Conservation (phyloP, 2,113 vertebrate species). For the Bagarius yarrelli region DNA sequence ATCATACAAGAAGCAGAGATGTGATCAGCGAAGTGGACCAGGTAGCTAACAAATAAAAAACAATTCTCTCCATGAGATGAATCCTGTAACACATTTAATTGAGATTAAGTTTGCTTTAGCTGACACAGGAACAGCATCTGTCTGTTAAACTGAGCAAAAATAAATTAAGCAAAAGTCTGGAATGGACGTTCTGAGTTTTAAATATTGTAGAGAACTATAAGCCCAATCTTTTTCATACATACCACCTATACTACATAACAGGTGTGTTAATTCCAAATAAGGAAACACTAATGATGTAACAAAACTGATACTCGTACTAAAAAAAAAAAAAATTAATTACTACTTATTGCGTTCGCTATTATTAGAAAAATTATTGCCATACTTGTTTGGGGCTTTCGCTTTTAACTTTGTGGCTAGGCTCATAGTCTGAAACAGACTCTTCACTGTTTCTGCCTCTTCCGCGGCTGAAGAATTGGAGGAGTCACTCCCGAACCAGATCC, state of each 20-base stretch:
- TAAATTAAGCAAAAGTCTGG: no score
- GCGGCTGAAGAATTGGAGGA: conserved; percentile 83
- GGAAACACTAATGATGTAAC: not conserved
- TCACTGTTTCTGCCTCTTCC: conserved; percentile 81
- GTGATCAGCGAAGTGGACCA: not conserved
- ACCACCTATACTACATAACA: no score
- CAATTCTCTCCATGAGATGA: not conserved
- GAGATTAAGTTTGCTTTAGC: no score
- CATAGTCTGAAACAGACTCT: conserved; percentile 95
- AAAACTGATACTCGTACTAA: not conserved
- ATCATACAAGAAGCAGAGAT: conserved; percentile 66
- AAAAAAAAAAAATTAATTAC: no score
- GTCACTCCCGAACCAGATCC: conserved; percentile 80
- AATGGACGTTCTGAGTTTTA: no score
- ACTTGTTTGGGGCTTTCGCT: conserved; percentile 93
- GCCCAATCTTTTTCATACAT: no score
- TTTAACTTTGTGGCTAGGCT: conserved; percentile 93
- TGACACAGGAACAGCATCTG: no score
- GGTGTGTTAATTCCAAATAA: not conserved
- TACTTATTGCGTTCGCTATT: no score
- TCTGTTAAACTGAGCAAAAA: no score
- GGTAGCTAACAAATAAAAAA: not conserved
- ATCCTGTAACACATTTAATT: no score
- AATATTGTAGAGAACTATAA: no score
- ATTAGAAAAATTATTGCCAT: conserved; percentile 43